Evolutionary conservation across 2,113 vertebrate genomes (phyloP).

Genomic region (Lepisosteus oculatus): DNA sequence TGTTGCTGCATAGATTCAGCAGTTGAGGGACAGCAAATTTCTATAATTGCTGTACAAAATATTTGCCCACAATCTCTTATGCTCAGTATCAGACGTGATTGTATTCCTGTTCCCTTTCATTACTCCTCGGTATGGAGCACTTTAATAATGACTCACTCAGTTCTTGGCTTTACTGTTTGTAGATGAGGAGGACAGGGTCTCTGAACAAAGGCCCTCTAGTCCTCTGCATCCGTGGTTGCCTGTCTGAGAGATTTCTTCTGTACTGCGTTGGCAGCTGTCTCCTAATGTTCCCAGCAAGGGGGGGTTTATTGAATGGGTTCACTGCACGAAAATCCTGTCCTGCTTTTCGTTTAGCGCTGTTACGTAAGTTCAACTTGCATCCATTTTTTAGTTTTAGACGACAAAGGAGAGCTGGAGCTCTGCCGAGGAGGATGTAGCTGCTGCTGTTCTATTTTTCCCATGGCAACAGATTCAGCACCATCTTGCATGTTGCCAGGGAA

Average conservation of each 20-base stretch:
- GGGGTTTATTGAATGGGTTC: neutral
- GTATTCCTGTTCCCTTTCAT: too few species aligned
- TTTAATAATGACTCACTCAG: too few species aligned
- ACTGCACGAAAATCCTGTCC: neutral
- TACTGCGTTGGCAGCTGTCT: conserved; percentile 13
- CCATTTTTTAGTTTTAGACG: neutral
- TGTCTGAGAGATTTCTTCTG: neutral
- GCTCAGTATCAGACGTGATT: too few species aligned
- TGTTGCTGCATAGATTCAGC: too few species aligned
- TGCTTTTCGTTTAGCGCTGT: neutral
- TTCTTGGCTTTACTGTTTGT: too few species aligned
- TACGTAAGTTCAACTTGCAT: neutral
- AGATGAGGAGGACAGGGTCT: neutral
- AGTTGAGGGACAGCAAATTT: too few species aligned
- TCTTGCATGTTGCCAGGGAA: conserved; percentile 49
- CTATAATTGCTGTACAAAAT: too few species aligned
- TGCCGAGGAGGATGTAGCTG: conserved; percentile 1
- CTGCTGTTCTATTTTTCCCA: conserved; percentile 19
- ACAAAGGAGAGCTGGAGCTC: conserved; percentile 9
- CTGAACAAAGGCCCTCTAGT: neutral
- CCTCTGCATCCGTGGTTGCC: neutral
- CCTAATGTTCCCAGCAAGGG: neutral
- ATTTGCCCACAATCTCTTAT: too few species aligned
- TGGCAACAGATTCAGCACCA: conserved; percentile 29
- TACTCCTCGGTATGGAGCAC: too few species aligned